A percentile compares a stretch with the other conserved stretches of the same genome.
phyloP scores from a whole-genome alignment of 1,140 invertebrate species.

The Zaprionus tsacasi region DNA sequence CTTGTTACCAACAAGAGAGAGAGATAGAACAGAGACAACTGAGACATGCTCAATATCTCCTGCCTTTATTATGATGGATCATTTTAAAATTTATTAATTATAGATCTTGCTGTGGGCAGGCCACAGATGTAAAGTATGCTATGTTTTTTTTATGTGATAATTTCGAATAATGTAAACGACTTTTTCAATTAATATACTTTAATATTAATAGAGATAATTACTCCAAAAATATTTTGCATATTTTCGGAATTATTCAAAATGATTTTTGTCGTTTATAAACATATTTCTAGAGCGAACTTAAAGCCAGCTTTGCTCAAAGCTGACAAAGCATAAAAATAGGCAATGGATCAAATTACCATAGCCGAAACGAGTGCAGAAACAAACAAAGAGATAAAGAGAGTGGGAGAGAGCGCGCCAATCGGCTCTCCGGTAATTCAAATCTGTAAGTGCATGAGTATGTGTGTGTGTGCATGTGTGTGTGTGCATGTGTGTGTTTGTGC shows the following conservation, averaged over 20 bases:
- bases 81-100: not conserved
- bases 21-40: not conserved
- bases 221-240: not conserved
- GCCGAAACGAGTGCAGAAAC: not conserved
- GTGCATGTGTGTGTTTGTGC: not conserved
- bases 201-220: too few species aligned
- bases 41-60: not conserved
- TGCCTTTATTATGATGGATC: not conserved
- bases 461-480: not conserved
- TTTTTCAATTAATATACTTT: too few species aligned
- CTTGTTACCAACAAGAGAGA: conserved; percentile 18
- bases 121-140: not conserved
- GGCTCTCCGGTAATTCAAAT: not conserved
- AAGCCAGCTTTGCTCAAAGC: not conserved
- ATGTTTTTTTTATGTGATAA: not conserved
- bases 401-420: not conserved
- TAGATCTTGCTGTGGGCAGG: not conserved
- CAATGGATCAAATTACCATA: not conserved
- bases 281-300: too few species aligned
- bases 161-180: not conserved
- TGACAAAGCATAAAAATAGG: conserved; percentile 1
- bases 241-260: not conserved
- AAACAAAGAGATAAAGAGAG: not conserved
- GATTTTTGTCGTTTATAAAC: not conserved
- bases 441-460: not conserved